Base-by-base conservation (phyloP, 1,140 invertebrate genomes). In the Leptestheria dahalacensis region DNA sequence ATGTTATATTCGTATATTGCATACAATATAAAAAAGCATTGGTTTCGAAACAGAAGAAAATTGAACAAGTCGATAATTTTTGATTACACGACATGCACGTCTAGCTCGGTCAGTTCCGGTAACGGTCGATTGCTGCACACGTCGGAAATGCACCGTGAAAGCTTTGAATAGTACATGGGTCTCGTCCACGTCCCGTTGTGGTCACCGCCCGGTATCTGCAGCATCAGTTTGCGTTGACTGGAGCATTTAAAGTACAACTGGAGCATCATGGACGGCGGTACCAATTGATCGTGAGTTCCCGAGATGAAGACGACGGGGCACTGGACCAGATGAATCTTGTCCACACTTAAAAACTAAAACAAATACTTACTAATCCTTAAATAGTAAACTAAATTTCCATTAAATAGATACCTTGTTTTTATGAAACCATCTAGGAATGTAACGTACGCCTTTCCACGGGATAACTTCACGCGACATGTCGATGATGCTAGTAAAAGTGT, bases 401-500 rank as follows among this genome's bases (percentile, higher is more conserved):
- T 24, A 50, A 64, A 24, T 15, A 62, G 25, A 23, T 70, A 88
- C 86, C 78, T 88, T 86, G 73, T 88, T 90, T 75, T 90, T 90
- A 70, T 87, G 86, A 67, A 79, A 82, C 70, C 82, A 77, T 64
- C 81, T 71, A 64, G 87, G 87, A 63, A 90, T 70, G 72, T 82
- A 84, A 61, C 81, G 77, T 47, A 88, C 69, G 66, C 82, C 75
- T 70, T 76, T 80, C 73, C 78, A 82, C 54, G 66, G 63, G 53
- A 73, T 65, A 52, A 72, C 62, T n/a, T 66, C 62, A 61, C 63
- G 69, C 21, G 88, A 89, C 82, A 95, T 93, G 64, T 91, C 88
- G 25, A 88, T 89, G 71, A 97, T 89, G 68, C 85, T 91, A 9
- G 90, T 94, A 68, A 97, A 97, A 47, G 91, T 94, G 70, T 97